Base-by-base conservation (phyloP, 2,113 vertebrate genomes). In the Prolemur simus region DNA sequence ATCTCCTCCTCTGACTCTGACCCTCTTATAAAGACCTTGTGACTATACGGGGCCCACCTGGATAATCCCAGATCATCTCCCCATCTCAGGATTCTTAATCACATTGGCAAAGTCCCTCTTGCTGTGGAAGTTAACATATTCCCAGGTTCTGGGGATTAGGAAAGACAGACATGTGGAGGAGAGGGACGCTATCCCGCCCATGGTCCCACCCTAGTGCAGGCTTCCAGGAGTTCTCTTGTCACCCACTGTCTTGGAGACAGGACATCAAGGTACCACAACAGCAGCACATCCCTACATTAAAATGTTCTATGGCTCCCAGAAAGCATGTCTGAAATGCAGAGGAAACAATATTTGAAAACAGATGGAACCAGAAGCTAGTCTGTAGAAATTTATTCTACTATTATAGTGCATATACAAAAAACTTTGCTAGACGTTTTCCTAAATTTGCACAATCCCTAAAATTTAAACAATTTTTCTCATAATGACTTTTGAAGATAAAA, bases 111-210 rank as follows among this genome's bases (percentile, higher is more conserved):
- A 52, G 34, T 18, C 39, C n/a, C 27, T n/a, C 54, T 21, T 9
- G 23, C 21, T 27, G 14, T 4, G 14, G 3, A 49, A 37, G 18
- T 32, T 0, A 10, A 39, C 20, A 2, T 2, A n/a, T 8, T 10
- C 6, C 1, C n/a, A 2, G 7, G 34, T 5, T 7, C 71, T 12
- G 34, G 71, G 15, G 20, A 27, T 13, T 3, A 39, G 12, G 60
- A 34, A 4, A 25, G 34, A 5, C 3, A 32, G 27, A 20, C 14
- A 18, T 10, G 14, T 78, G 13, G 37, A 11, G 42, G 27, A 3
- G 5, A 47, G 52, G 42, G 3, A 12, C 23, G 2, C 10, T 15
- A 1, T 45, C 37, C 29, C 23, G 0, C 37, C 37, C n/a, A 8
- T 0, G 6, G 47, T 17, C 5, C 32, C 37, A 17, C 8, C 47